A percentile compares a stretch with the other conserved stretches of the same genome.
phyloP scores from a whole-genome alignment of 2,797 vertebrate genomes.

The Pyrocephalus nanus region DNA sequence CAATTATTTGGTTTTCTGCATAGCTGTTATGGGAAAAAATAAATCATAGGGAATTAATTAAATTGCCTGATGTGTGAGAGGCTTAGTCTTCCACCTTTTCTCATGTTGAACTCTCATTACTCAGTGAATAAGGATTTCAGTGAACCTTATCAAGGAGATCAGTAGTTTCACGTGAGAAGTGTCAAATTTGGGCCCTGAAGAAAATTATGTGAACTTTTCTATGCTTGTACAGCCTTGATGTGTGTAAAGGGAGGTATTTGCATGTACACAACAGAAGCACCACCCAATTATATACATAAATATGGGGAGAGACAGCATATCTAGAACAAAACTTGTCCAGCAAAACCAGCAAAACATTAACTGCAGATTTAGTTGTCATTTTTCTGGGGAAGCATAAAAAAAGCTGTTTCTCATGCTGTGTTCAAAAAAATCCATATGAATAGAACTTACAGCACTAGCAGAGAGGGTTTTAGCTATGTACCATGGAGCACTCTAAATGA shows the following conservation, averaged over 20 bases:
- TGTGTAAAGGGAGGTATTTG: neutral
- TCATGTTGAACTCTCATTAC: neutral
- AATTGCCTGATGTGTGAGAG: neutral
- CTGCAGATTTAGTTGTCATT: neutral
- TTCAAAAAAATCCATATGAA: neutral
- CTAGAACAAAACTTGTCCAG: neutral
- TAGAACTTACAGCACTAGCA: neutral
- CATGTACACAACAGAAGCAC: neutral
- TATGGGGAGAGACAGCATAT: neutral
- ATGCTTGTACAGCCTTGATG: neutral
- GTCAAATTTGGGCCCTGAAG: neutral
- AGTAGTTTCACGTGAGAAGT: neutral
- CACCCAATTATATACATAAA: neutral
- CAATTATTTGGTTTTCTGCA: neutral
- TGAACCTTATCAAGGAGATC: neutral
- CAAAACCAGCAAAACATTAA: neutral
- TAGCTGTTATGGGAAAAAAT: neutral
- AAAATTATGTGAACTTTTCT: neutral
- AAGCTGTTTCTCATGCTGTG: neutral
- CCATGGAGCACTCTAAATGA: neutral
- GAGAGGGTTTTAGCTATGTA: neutral
- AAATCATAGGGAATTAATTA: neutral
- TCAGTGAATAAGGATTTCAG: neutral
- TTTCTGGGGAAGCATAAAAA: neutral
- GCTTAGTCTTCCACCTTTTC: neutral